Evolutionary conservation across 2,888 invertebrate species (phyloP).

Genomic region (Meteorus colon): DNA sequence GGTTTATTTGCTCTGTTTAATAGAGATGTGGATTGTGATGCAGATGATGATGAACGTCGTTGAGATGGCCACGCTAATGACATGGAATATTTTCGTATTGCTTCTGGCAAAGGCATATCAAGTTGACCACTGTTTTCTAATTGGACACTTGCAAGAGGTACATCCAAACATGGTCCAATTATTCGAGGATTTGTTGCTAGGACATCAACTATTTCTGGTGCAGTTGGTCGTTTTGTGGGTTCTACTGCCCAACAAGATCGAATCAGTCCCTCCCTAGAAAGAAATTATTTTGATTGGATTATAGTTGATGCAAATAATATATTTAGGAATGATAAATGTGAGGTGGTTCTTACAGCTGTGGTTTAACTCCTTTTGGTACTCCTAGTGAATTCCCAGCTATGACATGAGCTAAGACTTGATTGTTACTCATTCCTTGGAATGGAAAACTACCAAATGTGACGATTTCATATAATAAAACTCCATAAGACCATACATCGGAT

Average conservation of each 20-base stretch:
- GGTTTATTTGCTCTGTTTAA: conserved; percentile 34
- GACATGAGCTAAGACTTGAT: conserved; percentile 87
- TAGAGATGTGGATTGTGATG: conserved; percentile 35
- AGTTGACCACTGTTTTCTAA: conserved; percentile 80
- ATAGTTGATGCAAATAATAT: neutral
- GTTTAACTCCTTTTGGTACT: conserved; percentile 85
- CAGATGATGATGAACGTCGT: neutral
- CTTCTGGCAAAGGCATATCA: conserved; percentile 74
- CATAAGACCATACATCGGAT: conserved; percentile 94
- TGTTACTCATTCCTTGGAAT: conserved; percentile 90
- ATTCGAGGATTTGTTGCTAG: conserved; percentile 85
- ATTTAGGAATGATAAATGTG: conserved; percentile 57
- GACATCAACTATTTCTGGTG: conserved; percentile 87
- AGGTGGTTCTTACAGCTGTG: conserved; percentile 81
- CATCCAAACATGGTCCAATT: conserved; percentile 85
- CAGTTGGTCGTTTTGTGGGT: conserved; percentile 81
- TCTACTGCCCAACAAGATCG: conserved; percentile 87
- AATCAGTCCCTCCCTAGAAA: conserved; percentile 82
- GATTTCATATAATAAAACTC: conserved; percentile 90
- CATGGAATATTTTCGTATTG: conserved; percentile 72
- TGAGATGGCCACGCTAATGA: conserved; percentile 58
- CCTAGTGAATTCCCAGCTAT: conserved; percentile 83
- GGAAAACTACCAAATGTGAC: conserved; percentile 94
- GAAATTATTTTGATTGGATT: neutral
- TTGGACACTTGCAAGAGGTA: conserved; percentile 83